These are phyloP conservation scores for Acrocyrtus sp. DNA, from an alignment of 2,888 invertebrate species.

Conservation along the genomic window DNA sequence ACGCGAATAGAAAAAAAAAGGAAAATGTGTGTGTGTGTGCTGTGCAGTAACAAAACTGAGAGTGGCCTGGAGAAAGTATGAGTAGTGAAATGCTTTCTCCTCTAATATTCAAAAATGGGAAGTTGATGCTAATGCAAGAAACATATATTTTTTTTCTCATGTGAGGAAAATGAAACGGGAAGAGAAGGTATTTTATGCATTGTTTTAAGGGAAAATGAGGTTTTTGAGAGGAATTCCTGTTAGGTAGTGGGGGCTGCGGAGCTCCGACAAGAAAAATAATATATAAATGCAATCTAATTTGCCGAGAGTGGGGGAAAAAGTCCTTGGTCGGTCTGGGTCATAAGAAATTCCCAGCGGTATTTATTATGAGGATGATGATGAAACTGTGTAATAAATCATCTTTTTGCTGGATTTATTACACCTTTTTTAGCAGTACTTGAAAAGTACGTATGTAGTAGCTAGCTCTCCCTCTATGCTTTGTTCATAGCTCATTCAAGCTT, in stretches of 20 bases:
- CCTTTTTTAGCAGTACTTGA: slow-evolving; percentile 17
- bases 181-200: not conserved
- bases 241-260: not conserved
- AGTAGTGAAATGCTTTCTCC: not conserved
- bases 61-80: not conserved
- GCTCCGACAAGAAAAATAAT: not conserved
- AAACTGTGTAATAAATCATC: slow-evolving; percentile 43
- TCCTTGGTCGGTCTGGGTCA: not conserved
- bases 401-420: slow-evolving; percentile 46
- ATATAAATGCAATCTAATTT: not conserved
- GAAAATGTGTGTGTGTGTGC: slow-evolving; percentile 4
- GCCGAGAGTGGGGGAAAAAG: not conserved
- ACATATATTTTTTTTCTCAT: not conserved
- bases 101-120: slow-evolving; percentile 43
- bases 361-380: slow-evolving; percentile 23
- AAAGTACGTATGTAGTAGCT: not conserved
- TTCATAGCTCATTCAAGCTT: slow-evolving; percentile 32
- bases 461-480: not conserved
- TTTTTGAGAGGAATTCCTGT: too few relatives aligned
- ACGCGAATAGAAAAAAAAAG: not conserved
- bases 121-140: slow-evolving; percentile 24
- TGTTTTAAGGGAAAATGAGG: not conserved
- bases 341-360: not conserved
- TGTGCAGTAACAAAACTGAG: not conserved
- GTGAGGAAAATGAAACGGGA: not conserved